A percentile compares a stretch with the other conserved stretches of the same genome.
Conservation (phyloP, 2,797 vertebrate genomes). For the Enteromius anoplus region DNA sequence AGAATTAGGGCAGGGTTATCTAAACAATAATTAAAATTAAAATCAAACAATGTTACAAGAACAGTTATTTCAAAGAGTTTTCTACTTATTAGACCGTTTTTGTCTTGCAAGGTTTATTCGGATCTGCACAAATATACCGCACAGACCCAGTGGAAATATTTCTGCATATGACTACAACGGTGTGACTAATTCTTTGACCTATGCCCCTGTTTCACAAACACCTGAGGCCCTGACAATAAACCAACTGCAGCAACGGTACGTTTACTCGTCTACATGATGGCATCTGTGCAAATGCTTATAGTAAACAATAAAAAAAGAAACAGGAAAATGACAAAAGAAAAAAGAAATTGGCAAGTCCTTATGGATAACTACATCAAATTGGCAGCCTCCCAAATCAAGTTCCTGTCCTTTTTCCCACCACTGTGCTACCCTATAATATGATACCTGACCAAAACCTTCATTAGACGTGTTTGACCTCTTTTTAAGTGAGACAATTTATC, state of each 20-base stretch:
- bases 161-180: not conserved
- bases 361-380: not conserved
- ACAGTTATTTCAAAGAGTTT: not conserved
- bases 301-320: constrained; percentile 7
- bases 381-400: not conserved
- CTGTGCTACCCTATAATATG: not conserved
- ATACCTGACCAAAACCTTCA: not conserved
- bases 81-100: not conserved
- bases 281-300: not conserved
- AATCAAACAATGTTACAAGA: not conserved
- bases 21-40: not conserved
- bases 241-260: not conserved
- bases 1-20: not conserved
- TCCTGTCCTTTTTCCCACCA: not conserved
- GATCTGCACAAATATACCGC: not conserved
- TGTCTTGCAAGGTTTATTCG: not conserved
- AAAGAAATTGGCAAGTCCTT: not conserved
- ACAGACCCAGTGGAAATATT: not conserved
- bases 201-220: not conserved
- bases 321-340: not conserved
- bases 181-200: not conserved
- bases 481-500: not conserved
- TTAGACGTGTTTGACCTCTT: not conserved
- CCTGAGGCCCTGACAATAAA: not conserved
- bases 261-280: not conserved